These are phyloP conservation scores for Drosophila yooni DNA, from an alignment of 2,888 invertebrate genomes.

Conservation along the genomic window DNA sequence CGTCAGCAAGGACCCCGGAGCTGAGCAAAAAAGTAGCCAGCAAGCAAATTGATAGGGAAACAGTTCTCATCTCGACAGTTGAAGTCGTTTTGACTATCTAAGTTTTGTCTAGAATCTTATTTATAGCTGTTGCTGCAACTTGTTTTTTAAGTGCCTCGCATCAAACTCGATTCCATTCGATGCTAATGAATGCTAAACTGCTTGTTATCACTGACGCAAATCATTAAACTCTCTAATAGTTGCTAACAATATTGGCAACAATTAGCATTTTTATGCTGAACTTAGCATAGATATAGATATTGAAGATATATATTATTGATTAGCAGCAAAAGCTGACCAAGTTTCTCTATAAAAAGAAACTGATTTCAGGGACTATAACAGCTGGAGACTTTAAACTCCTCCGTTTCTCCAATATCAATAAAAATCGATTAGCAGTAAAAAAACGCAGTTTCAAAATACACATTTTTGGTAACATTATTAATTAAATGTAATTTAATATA, in stretches of 20 bases:
- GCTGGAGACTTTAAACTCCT: neutral
- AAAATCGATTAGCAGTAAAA: neutral
- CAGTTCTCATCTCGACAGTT: constrained; percentile 15
- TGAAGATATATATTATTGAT: neutral
- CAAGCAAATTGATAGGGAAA: constrained; percentile 3
- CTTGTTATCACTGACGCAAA: neutral
- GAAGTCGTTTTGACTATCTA: neutral
- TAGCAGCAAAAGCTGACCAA: neutral
- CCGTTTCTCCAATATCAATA: neutral
- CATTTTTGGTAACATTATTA: neutral
- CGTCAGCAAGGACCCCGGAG: neutral
- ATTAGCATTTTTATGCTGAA: neutral
- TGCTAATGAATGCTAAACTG: neutral
- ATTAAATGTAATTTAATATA: neutral
- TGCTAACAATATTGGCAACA: neutral
- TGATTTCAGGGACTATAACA: neutral
- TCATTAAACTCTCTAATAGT: neutral
- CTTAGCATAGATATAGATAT: neutral
- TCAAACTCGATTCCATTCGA: constrained; percentile 8
- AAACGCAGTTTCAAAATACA: neutral
- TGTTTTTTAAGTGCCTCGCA: neutral
- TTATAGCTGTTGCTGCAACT: constrained; percentile 1
- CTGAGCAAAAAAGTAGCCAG: constrained; percentile 15
- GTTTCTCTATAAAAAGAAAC: neutral
- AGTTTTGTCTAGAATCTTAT: neutral